Conservation (phyloP, 2,888 invertebrate species). For the Galerucella calmariensis region DNA sequence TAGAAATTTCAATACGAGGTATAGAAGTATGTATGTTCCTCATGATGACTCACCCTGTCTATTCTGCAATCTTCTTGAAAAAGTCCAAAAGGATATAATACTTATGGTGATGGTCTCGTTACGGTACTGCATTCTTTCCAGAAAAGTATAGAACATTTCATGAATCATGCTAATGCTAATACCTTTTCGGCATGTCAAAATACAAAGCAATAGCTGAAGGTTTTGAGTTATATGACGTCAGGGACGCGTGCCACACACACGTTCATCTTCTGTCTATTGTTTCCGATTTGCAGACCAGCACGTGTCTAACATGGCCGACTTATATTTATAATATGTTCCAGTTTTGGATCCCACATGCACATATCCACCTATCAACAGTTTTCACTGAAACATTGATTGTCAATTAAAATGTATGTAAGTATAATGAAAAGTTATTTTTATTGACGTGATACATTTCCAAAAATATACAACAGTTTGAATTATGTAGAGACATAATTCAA, state of each 20-base stretch:
- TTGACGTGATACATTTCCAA: no score
- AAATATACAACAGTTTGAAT: no score
- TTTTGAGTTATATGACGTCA: constrained; percentile 59
- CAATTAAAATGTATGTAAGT: no score
- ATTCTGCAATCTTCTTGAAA: no score
- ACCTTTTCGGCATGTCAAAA: constrained; percentile 56
- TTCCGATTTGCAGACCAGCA: constrained; percentile 58
- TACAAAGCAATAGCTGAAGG: constrained; percentile 54
- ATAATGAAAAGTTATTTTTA: no score
- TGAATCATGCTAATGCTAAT: constrained; percentile 56
- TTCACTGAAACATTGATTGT: background rate
- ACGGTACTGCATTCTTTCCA: constrained; percentile 29
- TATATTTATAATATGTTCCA: constrained; percentile 20
- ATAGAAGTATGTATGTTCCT: no score
- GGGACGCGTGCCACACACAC: constrained; percentile 56
- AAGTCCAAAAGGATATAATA: background rate
- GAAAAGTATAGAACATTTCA: constrained; percentile 47
- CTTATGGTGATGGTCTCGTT: background rate
- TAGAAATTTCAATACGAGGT: no score
- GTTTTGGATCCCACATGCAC: constrained; percentile 12
- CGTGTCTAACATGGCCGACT: constrained; percentile 58
- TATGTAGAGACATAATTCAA: no score
- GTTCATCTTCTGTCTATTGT: constrained; percentile 58
- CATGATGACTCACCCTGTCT: no score
- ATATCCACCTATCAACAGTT: background rate